Conservation (phyloP, 2,113 vertebrate species). For the Solea solea region DNA sequence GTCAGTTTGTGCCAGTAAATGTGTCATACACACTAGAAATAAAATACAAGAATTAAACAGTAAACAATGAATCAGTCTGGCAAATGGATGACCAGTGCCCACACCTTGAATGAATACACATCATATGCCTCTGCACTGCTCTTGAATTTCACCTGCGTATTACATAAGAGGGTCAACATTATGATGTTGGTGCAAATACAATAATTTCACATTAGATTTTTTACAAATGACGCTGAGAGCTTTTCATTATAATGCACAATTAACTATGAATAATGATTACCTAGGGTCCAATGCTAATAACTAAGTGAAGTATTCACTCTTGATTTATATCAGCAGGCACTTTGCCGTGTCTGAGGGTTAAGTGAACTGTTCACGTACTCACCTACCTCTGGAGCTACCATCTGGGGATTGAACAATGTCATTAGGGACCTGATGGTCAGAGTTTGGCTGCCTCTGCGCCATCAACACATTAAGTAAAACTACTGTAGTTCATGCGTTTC, state of each 20-base stretch:
- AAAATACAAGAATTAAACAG: background rate
- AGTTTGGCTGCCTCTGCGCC: constrained; percentile 59
- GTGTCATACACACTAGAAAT: constrained; percentile 1
- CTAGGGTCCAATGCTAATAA: background rate
- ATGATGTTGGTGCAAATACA: background rate
- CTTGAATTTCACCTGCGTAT: constrained; percentile 27
- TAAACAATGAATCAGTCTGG: constrained; percentile 43
- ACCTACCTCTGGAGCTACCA: constrained; percentile 1
- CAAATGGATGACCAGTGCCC: constrained; percentile 25
- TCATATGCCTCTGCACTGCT: constrained; percentile 41
- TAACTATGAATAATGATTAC: background rate
- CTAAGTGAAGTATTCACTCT: background rate
- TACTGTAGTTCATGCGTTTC: constrained; percentile 73
- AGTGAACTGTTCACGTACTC: constrained; percentile 17
- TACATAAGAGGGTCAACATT: background rate
- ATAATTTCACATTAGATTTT: background rate
- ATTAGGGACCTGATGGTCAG: constrained; percentile 48
- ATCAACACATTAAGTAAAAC: constrained; percentile 63
- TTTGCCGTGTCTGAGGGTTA: constrained; percentile 6
- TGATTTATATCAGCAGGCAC: background rate
- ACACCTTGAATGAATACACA: constrained; percentile 36
- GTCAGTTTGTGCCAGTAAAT: background rate
- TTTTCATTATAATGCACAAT: no score
- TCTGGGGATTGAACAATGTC: constrained; percentile 38
- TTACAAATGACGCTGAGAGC: background rate